Base-by-base conservation (phyloP, 2,797 vertebrate species). In the Pipistrellus kuhlii region DNA sequence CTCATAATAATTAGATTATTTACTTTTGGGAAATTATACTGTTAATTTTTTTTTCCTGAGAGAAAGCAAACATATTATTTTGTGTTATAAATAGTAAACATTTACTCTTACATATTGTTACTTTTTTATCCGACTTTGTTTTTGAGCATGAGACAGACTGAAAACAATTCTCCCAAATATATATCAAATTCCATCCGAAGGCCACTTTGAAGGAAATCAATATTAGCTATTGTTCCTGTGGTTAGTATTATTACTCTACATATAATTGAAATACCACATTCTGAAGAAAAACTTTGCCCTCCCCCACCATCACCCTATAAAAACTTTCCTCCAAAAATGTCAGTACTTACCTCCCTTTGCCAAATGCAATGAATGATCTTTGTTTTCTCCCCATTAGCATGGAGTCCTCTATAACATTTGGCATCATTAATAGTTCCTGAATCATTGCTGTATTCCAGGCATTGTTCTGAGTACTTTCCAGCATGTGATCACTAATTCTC, bases 41-140 rank as follows among this genome's bases (percentile, higher is more conserved):
- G 25, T 72, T 80, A 91, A 57, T 32, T 68, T 87, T 62, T 89
- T 89, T 89, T 71, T 77, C 27, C 77, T 84, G 38, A 90, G 53
- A 66, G 30, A 71, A 94, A 85, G 41, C 73, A 91, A 72, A 81
- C 35, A 48, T 91, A 75, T 14, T 81, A 76, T 25, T 15, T n/a
- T 48, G 12, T 72, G 15, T 72, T 55, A 91, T 41, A 76, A 77
- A 88, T 81, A 59, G 69, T 73, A 73, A 94, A 73, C 12, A 80
- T 53, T 64, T 51, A 51, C 15, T 83, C 72, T 86, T 30, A 55
- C 10, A 62, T 66, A 48, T 13, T 73, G 2, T 48, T 80, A 80
- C n/a, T 46, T 48, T 80, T 76, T 88, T 68, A 68, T 68, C 41
- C 44, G 66, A 44, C 72, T 87, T 94, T 72, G 48, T 71, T 71